These are phyloP conservation scores for Anoncus sp. DNA, from an alignment of 2,888 invertebrate genomes.

Conservation along the genomic window DNA sequence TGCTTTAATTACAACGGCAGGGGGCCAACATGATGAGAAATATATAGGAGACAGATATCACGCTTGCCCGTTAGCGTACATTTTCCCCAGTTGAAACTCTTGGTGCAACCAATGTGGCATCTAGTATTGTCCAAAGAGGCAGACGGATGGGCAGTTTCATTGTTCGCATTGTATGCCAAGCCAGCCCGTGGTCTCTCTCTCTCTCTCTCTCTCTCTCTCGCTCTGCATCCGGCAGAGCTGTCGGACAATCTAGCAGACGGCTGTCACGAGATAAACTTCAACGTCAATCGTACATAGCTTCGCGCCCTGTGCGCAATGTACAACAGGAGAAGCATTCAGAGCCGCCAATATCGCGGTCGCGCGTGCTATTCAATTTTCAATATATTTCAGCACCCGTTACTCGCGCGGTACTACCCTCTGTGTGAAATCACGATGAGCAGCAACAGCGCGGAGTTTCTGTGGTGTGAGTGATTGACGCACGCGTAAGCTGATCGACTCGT, in stretches of 20 bases:
- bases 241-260: constrained; percentile 66
- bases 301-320: constrained; percentile 35
- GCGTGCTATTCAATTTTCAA: constrained; percentile 66
- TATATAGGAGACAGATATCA: constrained; percentile 28
- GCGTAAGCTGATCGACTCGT: constrained; percentile 41
- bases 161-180: constrained; percentile 65
- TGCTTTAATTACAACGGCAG: too few relatives aligned
- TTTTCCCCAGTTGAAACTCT: constrained; percentile 51
- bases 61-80: constrained; percentile 55
- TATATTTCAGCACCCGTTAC: constrained; percentile 62
- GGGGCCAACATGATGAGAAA: constrained; percentile 11
- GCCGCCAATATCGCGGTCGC: constrained; percentile 44
- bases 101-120: constrained; percentile 62
- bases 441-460: not conserved
- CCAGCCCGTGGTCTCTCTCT: constrained; percentile 56
- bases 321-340: constrained; percentile 33
- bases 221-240: constrained; percentile 63
- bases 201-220: constrained; percentile 34
- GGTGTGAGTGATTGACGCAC: constrained; percentile 42
- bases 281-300: constrained; percentile 65
- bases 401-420: constrained; percentile 1
- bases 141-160: constrained; percentile 69
- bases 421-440: constrained; percentile 47
- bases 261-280: constrained; percentile 72
- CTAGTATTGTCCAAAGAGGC: constrained; percentile 67